phyloP scores from a whole-genome alignment of 2,113 vertebrate genomes.

The Grallaria varia region DNA sequence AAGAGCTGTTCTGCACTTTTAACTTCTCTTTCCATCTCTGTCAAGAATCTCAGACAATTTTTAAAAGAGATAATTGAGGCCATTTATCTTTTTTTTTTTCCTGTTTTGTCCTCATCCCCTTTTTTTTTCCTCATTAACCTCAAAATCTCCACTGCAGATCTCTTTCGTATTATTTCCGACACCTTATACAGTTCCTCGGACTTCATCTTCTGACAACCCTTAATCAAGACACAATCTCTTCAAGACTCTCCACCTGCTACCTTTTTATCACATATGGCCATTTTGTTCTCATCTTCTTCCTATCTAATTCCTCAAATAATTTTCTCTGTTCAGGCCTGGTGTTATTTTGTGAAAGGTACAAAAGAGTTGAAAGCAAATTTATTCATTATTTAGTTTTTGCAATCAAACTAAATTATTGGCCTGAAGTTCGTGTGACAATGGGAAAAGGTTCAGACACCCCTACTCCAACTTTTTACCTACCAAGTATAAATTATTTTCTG shows the following conservation, averaged over 20 bases:
- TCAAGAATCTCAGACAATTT: conserved; percentile 40
- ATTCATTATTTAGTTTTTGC: background rate
- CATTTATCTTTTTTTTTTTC: background rate
- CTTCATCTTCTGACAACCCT: conserved; percentile 3
- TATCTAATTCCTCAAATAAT: background rate
- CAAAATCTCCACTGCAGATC: background rate
- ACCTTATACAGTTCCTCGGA: background rate
- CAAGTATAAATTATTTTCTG: background rate
- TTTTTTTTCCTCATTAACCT: conserved; percentile 37
- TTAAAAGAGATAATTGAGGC: conserved; percentile 38
- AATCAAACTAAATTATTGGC: background rate
- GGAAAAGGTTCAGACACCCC: background rate
- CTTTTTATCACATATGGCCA: background rate
- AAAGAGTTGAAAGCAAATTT: background rate
- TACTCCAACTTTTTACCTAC: background rate
- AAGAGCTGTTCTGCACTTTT: conserved; percentile 9
- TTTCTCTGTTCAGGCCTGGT: background rate
- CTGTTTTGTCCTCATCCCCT: background rate
- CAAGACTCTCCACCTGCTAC: background rate
- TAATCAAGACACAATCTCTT: conserved; percentile 37
- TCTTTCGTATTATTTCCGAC: conserved; percentile 14
- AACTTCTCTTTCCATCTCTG: conserved; percentile 37
- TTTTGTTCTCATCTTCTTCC: background rate
- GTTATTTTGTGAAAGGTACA: background rate
- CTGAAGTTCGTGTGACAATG: background rate